These are phyloP conservation scores for Eurytoma adleriae DNA, from an alignment of 2,888 invertebrate species.

Conservation along the genomic window DNA sequence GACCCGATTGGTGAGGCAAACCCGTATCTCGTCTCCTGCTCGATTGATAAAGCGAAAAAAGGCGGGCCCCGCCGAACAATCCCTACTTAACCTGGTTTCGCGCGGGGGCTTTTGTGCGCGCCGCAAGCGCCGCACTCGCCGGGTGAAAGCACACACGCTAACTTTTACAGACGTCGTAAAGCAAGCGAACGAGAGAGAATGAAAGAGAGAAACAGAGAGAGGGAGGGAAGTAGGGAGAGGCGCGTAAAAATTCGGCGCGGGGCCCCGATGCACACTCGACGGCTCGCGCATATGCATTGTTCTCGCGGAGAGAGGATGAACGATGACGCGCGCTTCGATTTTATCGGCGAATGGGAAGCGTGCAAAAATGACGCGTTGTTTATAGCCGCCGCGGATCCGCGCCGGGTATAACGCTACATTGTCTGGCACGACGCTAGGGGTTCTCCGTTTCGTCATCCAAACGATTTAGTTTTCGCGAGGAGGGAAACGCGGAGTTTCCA, in stretches of 20 bases:
- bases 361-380: constrained; percentile 46
- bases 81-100: constrained; percentile 48
- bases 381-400: constrained; percentile 19
- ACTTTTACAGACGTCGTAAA: constrained; percentile 54
- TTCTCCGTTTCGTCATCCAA: too few species aligned
- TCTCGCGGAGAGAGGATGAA: constrained; percentile 23
- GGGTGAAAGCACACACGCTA: constrained; percentile 47
- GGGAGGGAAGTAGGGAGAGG: background rate
- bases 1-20: background rate
- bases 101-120: constrained; percentile 15
- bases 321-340: constrained; percentile 46
- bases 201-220: too few species aligned
- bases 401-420: background rate
- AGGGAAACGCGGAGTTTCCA: too few species aligned
- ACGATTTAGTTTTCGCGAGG: too few species aligned
- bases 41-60: constrained; percentile 3
- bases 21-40: background rate
- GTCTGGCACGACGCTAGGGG: background rate
- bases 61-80: constrained; percentile 25
- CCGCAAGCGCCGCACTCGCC: constrained; percentile 12
- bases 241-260: constrained; percentile 8
- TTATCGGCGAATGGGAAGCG: constrained; percentile 44
- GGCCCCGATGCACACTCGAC: background rate
- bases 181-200: constrained; percentile 47
- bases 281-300: constrained; percentile 2